A percentile compares a stretch with the other conserved stretches of the same genome.
These are phyloP conservation scores for Papilio protenor DNA, from an alignment of 2,888 invertebrate species.

Conservation along the genomic window DNA sequence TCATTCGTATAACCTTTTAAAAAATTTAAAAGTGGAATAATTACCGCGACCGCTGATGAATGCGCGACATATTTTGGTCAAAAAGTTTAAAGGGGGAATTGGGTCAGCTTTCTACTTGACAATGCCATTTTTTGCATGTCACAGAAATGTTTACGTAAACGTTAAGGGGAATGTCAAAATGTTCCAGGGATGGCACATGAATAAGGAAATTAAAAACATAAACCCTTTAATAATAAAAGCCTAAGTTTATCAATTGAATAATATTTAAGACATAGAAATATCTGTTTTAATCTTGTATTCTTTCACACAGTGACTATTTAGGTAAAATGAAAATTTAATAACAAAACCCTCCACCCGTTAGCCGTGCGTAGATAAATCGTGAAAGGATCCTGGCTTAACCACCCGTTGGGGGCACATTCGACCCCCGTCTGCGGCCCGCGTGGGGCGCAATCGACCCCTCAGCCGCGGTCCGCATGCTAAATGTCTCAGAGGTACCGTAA, in stretches of 20 bases:
- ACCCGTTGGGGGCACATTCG: not conserved
- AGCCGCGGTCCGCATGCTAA: slow-evolving; percentile 17
- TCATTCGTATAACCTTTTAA: slow-evolving; percentile 36
- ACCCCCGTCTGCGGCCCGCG: not conserved
- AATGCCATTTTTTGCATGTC: slow-evolving; percentile 16
- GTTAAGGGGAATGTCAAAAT: not conserved
- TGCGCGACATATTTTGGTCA: slow-evolving; percentile 10
- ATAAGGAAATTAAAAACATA: not conserved
- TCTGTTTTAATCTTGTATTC: not conserved
- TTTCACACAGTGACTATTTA: not conserved
- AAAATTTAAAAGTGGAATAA: slow-evolving; percentile 24
- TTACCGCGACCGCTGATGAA: slow-evolving; percentile 12
- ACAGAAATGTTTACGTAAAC: slow-evolving; percentile 18
- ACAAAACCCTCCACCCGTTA: not conserved
- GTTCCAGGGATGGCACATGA: not conserved
- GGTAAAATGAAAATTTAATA: slow-evolving; percentile 8
- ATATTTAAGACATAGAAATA: not conserved
- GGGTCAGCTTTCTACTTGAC: slow-evolving; percentile 28
- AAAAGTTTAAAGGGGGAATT: slow-evolving; percentile 8
- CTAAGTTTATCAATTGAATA: not conserved
- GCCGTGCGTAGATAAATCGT: slow-evolving; percentile 5
- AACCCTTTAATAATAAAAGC: not conserved
- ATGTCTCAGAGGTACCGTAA: slow-evolving; percentile 24
- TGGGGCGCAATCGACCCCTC: not conserved
- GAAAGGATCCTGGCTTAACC: slow-evolving; percentile 10